Conservation (phyloP, 2,113 vertebrate species). For the Pseudonaja textilis region DNA sequence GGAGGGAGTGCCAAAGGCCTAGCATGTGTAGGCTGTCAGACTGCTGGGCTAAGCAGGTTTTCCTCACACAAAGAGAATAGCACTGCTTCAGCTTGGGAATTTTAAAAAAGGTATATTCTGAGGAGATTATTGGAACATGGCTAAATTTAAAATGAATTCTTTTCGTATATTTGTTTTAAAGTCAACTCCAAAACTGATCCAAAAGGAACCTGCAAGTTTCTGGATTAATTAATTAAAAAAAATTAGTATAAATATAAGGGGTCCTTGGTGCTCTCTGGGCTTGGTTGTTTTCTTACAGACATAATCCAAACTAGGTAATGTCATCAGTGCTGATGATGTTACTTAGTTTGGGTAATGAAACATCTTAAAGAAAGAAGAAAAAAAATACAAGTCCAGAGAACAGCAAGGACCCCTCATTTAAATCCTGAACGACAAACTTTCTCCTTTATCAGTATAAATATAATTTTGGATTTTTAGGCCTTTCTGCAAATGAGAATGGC, state of each 20-base stretch:
- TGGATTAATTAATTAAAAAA: not conserved
- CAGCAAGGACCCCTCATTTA: not conserved
- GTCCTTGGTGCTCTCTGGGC: not conserved
- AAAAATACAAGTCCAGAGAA: not conserved
- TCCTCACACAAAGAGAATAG: not conserved
- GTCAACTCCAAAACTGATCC: not conserved
- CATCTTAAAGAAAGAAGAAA: not conserved
- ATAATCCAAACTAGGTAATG: not conserved
- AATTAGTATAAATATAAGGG: not conserved
- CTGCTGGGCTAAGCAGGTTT: slow-evolving; percentile 22
- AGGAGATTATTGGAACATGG: not conserved
- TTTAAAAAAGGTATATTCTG: not conserved
- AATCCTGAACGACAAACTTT: not conserved
- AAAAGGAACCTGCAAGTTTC: not conserved
- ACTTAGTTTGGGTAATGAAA: not conserved
- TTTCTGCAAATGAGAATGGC: not conserved
- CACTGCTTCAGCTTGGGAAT: not conserved
- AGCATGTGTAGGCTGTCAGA: not conserved
- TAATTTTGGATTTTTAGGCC: not conserved
- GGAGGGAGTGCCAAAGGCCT: not conserved
- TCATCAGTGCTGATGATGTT: not conserved
- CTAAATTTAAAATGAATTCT: not conserved
- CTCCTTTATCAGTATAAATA: not conserved
- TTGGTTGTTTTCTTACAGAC: not conserved
- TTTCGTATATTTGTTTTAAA: not conserved